These are phyloP conservation scores for Agrochola lychnidis DNA, from an alignment of 2,888 invertebrate genomes.

Conservation along the genomic window DNA sequence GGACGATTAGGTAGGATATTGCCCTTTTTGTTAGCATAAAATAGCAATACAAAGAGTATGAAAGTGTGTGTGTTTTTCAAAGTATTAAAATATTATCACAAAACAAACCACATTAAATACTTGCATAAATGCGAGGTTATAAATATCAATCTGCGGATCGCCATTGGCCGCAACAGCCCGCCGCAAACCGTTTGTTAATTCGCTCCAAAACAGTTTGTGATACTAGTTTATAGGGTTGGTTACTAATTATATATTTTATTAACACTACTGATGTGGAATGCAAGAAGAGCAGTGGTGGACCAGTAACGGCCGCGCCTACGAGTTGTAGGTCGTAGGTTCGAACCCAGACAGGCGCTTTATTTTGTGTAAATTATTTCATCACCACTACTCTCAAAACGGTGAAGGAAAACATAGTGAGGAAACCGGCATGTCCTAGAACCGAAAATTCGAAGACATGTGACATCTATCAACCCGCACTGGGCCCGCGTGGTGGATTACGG, in stretches of 20 bases:
- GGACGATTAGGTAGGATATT: neutral
- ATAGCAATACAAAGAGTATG: neutral
- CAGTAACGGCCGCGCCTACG: too few relatives aligned
- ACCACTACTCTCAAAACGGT: too few relatives aligned
- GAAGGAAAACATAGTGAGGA: too few relatives aligned
- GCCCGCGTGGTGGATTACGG: too few relatives aligned
- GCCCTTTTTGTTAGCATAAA: neutral
- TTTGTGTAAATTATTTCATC: too few relatives aligned
- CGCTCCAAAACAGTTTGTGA: constrained; percentile 1
- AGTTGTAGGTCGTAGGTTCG: too few relatives aligned
- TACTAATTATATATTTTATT: constrained; percentile 33
- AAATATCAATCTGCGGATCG: constrained; percentile 30
- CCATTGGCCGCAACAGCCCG: constrained; percentile 2
- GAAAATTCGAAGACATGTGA: too few relatives aligned
- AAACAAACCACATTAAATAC: constrained; percentile 8
- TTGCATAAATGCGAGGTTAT: constrained; percentile 11
- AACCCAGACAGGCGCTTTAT: too few relatives aligned
- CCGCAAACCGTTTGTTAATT: constrained; percentile 39
- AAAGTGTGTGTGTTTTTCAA: neutral
- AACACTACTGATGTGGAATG: neutral
- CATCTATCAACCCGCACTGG: too few relatives aligned
- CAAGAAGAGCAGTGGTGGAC: too few relatives aligned
- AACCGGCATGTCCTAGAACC: too few relatives aligned
- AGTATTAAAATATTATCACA: neutral
- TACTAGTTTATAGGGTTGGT: constrained; percentile 2